A percentile compares a stretch with the other conserved stretches of the same genome.
phyloP scores from a whole-genome alignment of 2,888 invertebrate genomes.

The Serripes groenlandicus region DNA sequence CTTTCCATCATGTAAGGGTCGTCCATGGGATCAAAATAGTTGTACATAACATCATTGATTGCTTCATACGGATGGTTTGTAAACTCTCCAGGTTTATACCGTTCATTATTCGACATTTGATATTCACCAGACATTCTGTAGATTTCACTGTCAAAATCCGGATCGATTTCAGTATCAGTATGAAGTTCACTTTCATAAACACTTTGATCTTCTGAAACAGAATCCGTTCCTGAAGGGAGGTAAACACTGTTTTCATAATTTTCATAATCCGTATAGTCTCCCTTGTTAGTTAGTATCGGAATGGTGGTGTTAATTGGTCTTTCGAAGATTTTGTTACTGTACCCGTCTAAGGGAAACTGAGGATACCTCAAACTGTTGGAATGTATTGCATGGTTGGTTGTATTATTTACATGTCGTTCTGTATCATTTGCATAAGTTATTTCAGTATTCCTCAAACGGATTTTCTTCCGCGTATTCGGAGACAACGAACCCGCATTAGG shows the following conservation, averaged over 20 bases:
- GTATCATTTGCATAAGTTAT: too few relatives aligned
- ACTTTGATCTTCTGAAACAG: background rate
- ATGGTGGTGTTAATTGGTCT: background rate
- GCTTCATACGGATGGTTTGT: background rate
- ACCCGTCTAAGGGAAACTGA: background rate
- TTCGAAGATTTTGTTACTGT: background rate
- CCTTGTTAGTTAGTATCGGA: background rate
- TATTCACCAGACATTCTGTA: too few relatives aligned
- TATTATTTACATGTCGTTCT: too few relatives aligned
- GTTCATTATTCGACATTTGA: too few relatives aligned
- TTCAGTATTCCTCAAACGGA: too few relatives aligned
- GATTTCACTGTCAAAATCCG: background rate
- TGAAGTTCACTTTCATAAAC: background rate
- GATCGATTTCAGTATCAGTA: background rate
- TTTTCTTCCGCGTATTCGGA: too few relatives aligned
- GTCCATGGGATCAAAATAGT: background rate
- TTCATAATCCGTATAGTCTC: background rate
- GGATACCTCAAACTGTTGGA: too few relatives aligned
- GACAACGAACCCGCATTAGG: too few relatives aligned
- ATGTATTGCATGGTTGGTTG: too few relatives aligned
- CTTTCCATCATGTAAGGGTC: background rate
- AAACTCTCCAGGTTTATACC: too few relatives aligned
- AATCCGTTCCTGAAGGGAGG: conserved; percentile 3
- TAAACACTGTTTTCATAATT: conserved; percentile 4
- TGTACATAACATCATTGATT: background rate